phyloP scores from a whole-genome alignment of 2,113 vertebrate species.

The Abramis brama region DNA sequence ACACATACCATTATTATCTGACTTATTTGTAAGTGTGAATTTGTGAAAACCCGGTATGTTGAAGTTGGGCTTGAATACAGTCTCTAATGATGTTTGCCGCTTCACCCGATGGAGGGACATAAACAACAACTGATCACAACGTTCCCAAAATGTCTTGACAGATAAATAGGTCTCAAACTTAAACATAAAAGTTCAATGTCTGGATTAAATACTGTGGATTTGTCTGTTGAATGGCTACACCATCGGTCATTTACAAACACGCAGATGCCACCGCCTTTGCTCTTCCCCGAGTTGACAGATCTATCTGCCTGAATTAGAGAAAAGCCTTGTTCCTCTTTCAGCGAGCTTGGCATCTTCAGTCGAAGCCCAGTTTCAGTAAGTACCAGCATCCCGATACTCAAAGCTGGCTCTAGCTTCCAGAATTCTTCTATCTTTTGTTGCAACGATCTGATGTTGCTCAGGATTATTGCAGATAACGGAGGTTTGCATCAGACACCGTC shows the following conservation, averaged over 20 bases:
- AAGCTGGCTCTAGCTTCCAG: no score
- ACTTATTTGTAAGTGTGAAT: no score
- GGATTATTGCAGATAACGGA: no score
- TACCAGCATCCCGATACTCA: not conserved
- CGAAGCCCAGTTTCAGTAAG: not conserved
- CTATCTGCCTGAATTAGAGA: not conserved
- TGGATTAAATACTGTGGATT: not conserved
- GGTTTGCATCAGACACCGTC: no score
- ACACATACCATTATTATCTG: no score
- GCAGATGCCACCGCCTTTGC: not conserved
- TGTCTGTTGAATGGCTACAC: not conserved
- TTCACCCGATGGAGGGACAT: not conserved
- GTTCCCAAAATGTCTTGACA: not conserved
- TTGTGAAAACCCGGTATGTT: no score
- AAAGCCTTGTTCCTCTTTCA: not conserved
- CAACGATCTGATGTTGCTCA: no score
- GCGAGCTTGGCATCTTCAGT: not conserved
- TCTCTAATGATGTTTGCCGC: not conserved
- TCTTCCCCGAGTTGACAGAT: not conserved
- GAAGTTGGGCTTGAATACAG: no score
- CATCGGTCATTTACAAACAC: not conserved
- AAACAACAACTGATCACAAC: not conserved
- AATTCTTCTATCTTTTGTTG: no score
- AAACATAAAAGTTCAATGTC: not conserved
- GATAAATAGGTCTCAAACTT: not conserved